Conservation (phyloP, 1,140 invertebrate species). For the Anastrepha obliqua region DNA sequence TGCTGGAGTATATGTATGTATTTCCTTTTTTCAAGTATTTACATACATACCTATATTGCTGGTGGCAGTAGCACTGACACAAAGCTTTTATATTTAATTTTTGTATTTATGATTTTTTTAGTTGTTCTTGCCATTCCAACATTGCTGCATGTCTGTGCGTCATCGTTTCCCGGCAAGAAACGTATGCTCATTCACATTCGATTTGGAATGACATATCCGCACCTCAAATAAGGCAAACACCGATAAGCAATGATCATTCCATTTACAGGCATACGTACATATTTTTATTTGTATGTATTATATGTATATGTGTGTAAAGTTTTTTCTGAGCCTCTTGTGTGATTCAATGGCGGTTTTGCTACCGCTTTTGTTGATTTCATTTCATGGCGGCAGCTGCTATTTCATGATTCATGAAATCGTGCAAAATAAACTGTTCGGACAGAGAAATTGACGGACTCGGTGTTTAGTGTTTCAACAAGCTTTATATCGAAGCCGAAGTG, state of each 20-base stretch:
- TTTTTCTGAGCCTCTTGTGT: not conserved
- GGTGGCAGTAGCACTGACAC: no score
- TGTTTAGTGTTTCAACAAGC: no score
- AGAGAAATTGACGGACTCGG: not conserved
- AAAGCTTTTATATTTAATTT: not conserved
- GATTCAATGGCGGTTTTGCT: slow-evolving; percentile 7
- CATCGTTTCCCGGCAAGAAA: not conserved
- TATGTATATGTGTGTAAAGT: not conserved
- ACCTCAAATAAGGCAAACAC: slow-evolving; percentile 30
- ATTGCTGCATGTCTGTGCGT: not conserved
- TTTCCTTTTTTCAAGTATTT: no score
- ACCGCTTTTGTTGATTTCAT: not conserved
- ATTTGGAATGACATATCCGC: slow-evolving; percentile 43
- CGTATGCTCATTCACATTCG: not conserved
- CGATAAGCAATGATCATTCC: slow-evolving; percentile 29
- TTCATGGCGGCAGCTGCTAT: not conserved
- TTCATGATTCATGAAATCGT: slow-evolving; percentile 2
- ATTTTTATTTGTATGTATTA: not conserved
- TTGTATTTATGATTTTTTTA: not conserved
- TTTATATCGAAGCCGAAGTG: no score
- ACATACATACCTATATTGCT: not conserved
- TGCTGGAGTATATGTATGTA: no score
- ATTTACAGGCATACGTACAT: slow-evolving; percentile 18
- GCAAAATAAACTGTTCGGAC: not conserved
- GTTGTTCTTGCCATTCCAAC: not conserved